phyloP scores from a whole-genome alignment of 1,140 invertebrate species.

The Paraescarpia echinospica region DNA sequence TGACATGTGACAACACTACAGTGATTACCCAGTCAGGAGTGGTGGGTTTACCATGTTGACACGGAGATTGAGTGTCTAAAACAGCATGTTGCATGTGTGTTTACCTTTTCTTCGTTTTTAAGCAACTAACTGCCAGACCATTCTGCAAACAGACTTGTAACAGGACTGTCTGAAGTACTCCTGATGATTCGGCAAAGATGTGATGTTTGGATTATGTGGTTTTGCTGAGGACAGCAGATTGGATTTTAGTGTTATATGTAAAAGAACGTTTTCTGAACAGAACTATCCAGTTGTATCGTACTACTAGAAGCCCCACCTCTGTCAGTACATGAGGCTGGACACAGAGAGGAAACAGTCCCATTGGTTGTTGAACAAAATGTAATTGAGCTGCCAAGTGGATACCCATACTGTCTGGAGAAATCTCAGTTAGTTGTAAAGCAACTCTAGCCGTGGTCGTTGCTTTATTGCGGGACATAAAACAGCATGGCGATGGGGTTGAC shows the following conservation, averaged over 20 bases:
- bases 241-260: too few species aligned
- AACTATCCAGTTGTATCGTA: not conserved
- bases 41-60: not conserved
- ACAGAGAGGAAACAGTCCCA: not conserved
- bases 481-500: not conserved
- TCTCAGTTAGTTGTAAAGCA: not conserved
- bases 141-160: not conserved
- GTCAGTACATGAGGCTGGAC: not conserved
- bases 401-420: not conserved
- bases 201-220: too few species aligned
- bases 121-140: not conserved
- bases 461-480: not conserved
- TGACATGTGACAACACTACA: not conserved
- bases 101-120: not conserved
- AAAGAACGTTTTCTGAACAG: not conserved
- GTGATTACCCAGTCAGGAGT: not conserved
- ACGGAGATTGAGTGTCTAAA: not conserved
- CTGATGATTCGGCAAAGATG: too few species aligned
- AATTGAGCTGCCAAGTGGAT: not conserved
- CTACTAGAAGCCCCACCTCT: not conserved
- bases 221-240: too few species aligned
- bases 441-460: not conserved
- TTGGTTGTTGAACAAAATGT: not conserved
- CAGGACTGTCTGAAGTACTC: not conserved
- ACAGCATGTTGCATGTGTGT: not conserved